Conservation (phyloP, 2,113 vertebrate species). For the Silurus meridionalis region DNA sequence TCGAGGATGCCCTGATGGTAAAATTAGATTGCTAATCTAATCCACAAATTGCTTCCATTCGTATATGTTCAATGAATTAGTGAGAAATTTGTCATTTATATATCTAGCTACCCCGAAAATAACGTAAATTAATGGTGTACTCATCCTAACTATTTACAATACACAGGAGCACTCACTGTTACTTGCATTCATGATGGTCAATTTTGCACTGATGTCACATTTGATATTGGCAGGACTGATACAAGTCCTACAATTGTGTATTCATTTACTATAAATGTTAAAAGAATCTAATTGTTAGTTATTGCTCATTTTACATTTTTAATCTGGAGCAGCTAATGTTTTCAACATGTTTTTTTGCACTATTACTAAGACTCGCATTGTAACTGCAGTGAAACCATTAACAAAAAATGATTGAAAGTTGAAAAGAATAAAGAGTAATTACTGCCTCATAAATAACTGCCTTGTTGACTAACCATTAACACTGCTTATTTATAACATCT, state of each 20-base stretch:
- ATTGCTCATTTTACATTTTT: background rate
- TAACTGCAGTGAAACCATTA: constrained; percentile 2
- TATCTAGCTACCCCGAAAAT: background rate
- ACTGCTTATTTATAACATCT: background rate
- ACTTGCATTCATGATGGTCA: background rate
- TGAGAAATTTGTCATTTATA: background rate
- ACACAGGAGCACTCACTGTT: background rate
- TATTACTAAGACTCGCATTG: constrained; percentile 8
- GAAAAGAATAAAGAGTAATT: constrained; percentile 14
- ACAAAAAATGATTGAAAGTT: background rate
- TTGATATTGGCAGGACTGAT: background rate
- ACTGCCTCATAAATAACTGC: background rate
- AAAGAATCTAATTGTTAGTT: too few relatives aligned
- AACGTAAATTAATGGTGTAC: background rate
- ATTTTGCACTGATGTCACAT: background rate
- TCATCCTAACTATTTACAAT: background rate
- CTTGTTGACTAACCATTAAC: background rate
- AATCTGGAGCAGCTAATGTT: constrained; percentile 1
- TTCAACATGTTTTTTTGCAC: constrained; percentile 7
- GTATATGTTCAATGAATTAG: background rate
- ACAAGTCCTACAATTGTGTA: background rate
- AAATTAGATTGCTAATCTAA: background rate
- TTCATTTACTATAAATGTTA: background rate
- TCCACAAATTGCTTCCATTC: background rate
- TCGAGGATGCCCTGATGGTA: background rate